Conservation (phyloP, 2,888 invertebrate species). For the Labia minor region DNA sequence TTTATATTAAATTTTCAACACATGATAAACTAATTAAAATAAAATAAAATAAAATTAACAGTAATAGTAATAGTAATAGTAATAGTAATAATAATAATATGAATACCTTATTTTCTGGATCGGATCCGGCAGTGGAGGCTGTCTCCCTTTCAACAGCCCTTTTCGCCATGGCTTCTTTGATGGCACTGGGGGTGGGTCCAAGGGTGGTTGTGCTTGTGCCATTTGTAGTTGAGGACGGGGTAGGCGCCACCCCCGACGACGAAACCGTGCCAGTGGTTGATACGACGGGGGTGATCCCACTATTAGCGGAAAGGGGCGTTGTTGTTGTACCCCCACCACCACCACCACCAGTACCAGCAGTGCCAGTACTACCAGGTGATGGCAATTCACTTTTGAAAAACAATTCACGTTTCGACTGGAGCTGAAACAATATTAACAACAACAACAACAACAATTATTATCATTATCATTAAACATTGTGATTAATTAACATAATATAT, state of each 20-base stretch:
- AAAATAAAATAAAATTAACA: no score
- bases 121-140: slow-evolving; percentile 14
- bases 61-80: no score
- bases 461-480: no score
- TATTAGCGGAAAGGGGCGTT: slow-evolving; percentile 33
- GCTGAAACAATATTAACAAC: slow-evolving; percentile 41
- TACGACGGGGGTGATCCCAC: slow-evolving; percentile 39
- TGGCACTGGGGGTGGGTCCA: slow-evolving; percentile 29
- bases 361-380: slow-evolving; percentile 42
- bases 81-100: no score
- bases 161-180: slow-evolving; percentile 30
- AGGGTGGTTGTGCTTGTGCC: slow-evolving; percentile 31
- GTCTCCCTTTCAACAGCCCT: slow-evolving; percentile 22
- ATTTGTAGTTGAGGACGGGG: slow-evolving; percentile 42
- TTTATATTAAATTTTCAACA: no score
- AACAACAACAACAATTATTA: no score
- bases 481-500: no score
- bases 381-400: slow-evolving; percentile 57
- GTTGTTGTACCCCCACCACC: slow-evolving; percentile 34
- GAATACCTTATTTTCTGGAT: background rate
- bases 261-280: slow-evolving; percentile 35
- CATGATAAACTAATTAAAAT: no score
- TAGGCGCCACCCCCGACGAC: slow-evolving; percentile 32
- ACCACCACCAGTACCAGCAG: slow-evolving; percentile 39
- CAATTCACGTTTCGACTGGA: slow-evolving; percentile 76